Base-by-base conservation (phyloP, 2,113 vertebrate species). In the Brachypteracias leptosomus region DNA sequence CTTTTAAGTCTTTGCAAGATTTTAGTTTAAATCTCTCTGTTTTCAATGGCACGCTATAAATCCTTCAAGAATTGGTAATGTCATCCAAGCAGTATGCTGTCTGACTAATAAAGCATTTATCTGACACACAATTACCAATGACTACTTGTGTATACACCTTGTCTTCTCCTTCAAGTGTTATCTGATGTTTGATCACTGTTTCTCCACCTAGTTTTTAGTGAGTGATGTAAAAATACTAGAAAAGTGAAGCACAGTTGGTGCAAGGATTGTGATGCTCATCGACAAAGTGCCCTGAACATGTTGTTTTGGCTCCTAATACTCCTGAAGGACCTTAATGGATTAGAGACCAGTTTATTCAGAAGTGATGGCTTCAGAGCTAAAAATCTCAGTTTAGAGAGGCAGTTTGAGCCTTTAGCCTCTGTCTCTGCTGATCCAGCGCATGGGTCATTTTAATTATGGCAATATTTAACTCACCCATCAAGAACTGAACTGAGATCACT, bases 41-140 rank as follows among this genome's bases (percentile, higher is more conserved):
- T 93, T 93, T 77, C 61, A 79, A 38, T 47, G 33, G 22, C 87
- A 94, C 7, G 0, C 63, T 59, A 88, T 94, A 96, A 96, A 94
- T 93, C 67, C 35, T 70, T 91, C 72, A 80, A 58, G 54, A 94
- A 88, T 10, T 47, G 61, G 36, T 57, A 85, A 81, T 73, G 51
- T 70, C 74, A 85, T 62, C 47, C 46, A 70, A 79, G 29, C 40
- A 57, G 18, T 62, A 38, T 9, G 62, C 19, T 91, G 19, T 38
- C 54, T 85, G 66, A 25, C 42, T 44, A 74, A 55, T 70, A 73
- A 83, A 85, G 54, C 42, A 22, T 70, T 90, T 85, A 33, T 62
- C 71, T 82, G 71, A 82, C 71, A 70, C 7, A 11, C 18, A 42
- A 55, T 51, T 59, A 90, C 44, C 61, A 68, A 40, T 1, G 1